These are phyloP conservation scores for Uropetala carovei DNA, from an alignment of 2,888 invertebrate species.

Conservation along the genomic window DNA sequence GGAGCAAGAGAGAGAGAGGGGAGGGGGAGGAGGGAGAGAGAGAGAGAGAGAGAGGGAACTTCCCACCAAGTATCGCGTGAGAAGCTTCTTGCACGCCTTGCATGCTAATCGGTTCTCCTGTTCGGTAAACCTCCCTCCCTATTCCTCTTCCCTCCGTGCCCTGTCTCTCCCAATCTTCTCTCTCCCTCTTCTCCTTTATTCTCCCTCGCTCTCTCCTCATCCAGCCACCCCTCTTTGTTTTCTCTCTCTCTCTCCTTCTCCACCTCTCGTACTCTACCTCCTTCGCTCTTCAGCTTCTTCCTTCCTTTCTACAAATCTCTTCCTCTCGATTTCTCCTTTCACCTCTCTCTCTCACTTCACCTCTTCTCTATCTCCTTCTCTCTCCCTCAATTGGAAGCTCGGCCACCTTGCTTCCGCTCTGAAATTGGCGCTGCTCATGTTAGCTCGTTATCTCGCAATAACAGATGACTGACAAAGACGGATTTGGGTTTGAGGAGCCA, in stretches of 20 bases:
- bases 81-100: slow-evolving; percentile 30
- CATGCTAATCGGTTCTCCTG: slow-evolving; percentile 54
- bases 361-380: background rate
- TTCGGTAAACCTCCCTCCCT: background rate
- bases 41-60: slow-evolving; percentile 22
- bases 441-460: slow-evolving; percentile 68
- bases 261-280: background rate
- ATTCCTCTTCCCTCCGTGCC: background rate
- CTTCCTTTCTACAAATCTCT: background rate
- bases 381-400: slow-evolving; percentile 19
- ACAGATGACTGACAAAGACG: slow-evolving; percentile 68
- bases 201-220: background rate
- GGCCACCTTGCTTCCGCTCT: slow-evolving; percentile 67
- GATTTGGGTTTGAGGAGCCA: slow-evolving; percentile 60
- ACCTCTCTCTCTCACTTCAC: background rate
- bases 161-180: background rate
- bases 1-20: background rate
- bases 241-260: background rate
- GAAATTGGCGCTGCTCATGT: slow-evolving; percentile 69
- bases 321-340: background rate
- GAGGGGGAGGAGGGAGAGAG: background rate
- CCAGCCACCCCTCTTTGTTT: background rate
- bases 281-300: background rate
- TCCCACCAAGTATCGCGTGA: slow-evolving; percentile 57
- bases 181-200: too few species aligned